phyloP scores from a whole-genome alignment of 2,113 vertebrate genomes.

The human (Homo sapiens) region GRCh38 chr2:17454001-17454500 shows the following conservation, averaged over 20 bases:
- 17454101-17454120: neutral
- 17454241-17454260: neutral
- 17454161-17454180: neutral
- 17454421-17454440: neutral
- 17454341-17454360: neutral
- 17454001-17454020: neutral
- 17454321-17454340: neutral
- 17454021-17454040: neutral
- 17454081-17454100: neutral
- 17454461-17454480: neutral
- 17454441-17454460: neutral
- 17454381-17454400: neutral
- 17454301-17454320: neutral
- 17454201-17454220: neutral
- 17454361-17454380: neutral
- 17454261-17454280: neutral
- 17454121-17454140: neutral
- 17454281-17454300: neutral
- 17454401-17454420: neutral
- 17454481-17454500: neutral
- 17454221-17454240: neutral
- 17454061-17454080: neutral
- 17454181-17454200: neutral
- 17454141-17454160: neutral
- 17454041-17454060: neutral